These are phyloP conservation scores for Polyommatus icarus DNA, from an alignment of 2,888 invertebrate species.

Conservation along the genomic window DNA sequence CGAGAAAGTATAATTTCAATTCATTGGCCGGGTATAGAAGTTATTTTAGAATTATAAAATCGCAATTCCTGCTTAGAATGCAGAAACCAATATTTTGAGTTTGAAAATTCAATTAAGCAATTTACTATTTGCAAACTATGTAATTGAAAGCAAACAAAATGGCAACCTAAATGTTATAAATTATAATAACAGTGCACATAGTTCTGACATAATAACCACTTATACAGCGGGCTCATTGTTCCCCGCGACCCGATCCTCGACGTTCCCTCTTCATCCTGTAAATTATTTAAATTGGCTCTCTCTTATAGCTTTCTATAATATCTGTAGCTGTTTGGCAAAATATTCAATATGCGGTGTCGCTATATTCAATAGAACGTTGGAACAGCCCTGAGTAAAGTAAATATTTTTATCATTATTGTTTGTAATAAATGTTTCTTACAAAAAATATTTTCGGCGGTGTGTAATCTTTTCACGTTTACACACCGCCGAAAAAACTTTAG, in stretches of 20 bases:
- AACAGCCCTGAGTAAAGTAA: background rate
- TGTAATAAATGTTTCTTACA: no score
- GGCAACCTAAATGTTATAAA: background rate
- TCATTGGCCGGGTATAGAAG: background rate
- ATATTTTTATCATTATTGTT: background rate
- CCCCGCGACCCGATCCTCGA: background rate
- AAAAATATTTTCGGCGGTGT: no score
- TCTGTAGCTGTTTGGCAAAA: background rate
- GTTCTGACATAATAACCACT: background rate
- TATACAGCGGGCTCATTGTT: conserved; percentile 5
- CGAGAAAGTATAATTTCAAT: background rate
- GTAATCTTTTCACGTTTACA: no score
- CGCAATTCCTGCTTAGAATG: background rate
- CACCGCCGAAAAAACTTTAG: no score
- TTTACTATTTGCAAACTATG: background rate
- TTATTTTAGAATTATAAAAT: background rate
- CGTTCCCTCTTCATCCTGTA: conserved; percentile 10
- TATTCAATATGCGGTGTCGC: background rate
- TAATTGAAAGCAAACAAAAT: background rate
- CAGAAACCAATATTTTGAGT: background rate
- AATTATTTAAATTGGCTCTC: conserved; percentile 18
- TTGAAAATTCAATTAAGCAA: background rate
- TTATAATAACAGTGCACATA: background rate
- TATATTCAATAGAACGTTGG: background rate
- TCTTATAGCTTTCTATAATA: background rate